Evolutionary conservation across 2,888 invertebrate genomes (phyloP).

Genomic region (Melanostoma mellinum): DNA sequence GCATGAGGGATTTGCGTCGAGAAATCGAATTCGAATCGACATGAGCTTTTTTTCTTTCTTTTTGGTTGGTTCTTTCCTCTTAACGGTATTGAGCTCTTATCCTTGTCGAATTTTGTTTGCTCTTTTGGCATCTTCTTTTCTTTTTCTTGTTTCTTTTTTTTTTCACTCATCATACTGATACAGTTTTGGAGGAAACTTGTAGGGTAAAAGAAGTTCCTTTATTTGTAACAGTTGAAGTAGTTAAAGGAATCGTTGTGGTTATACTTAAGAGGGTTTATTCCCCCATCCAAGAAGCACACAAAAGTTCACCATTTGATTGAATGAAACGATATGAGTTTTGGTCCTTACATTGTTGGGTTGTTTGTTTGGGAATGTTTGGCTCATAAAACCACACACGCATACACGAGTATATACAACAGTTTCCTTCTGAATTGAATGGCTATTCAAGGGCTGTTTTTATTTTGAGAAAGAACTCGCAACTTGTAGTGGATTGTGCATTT

Average conservation of each 20-base stretch:
- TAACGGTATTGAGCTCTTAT: conserved; percentile 53
- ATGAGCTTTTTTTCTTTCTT: conserved; percentile 36
- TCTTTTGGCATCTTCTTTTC: conserved; percentile 32
- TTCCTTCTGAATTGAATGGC: conserved; percentile 32
- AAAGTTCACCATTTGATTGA: conserved; percentile 65
- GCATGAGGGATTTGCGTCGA: conserved; percentile 58
- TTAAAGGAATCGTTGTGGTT: conserved; percentile 58
- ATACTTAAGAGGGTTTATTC: conserved; percentile 52
- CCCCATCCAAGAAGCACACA: conserved; percentile 24
- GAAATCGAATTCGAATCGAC: conserved; percentile 69
- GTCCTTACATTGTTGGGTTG: conserved; percentile 2
- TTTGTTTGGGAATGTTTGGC: conserved; percentile 31
- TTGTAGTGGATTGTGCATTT: conserved; percentile 70
- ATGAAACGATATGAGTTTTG: conserved; percentile 61
- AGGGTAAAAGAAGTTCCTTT: conserved; percentile 15
- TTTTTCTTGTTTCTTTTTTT: not conserved
- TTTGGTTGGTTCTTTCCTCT: not conserved
- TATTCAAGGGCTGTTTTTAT: conserved; percentile 30
- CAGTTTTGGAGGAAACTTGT: no score
- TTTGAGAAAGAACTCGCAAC: conserved; percentile 47
- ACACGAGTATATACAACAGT: not conserved
- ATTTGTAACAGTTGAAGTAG: conserved; percentile 52
- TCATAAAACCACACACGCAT: conserved; percentile 47
- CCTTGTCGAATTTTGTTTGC: conserved; percentile 42
- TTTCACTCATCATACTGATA: conserved; percentile 23